Percentiles rank a stretch among this genome's conserved stretches.
phyloP scores from a whole-genome alignment of 2,888 invertebrate genomes.

The Limnephilus rhombicus region DNA sequence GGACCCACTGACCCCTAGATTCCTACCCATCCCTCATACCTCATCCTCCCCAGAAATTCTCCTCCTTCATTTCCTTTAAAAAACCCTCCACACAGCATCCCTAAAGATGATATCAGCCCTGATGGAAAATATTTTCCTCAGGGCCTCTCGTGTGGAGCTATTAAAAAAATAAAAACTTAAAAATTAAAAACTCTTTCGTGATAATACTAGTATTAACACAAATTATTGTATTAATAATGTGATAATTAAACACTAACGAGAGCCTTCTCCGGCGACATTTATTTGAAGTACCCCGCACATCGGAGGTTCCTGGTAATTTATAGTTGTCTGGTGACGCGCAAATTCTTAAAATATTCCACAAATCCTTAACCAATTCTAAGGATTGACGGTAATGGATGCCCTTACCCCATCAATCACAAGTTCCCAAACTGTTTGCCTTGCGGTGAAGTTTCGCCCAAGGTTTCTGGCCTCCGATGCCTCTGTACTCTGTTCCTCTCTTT shows the following conservation, averaged over 20 bases:
- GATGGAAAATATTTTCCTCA: too few relatives aligned
- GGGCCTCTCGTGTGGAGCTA: too few relatives aligned
- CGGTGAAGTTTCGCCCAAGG: not conserved
- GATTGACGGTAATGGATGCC: conserved; percentile 28
- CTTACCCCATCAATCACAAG: conserved; percentile 53
- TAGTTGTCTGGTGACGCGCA: conserved; percentile 4
- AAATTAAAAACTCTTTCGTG: not conserved
- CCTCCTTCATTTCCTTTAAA: too few relatives aligned
- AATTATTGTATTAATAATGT: not conserved
- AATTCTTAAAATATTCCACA: conserved; percentile 19
- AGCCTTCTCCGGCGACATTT: not conserved
- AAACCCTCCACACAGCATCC: too few relatives aligned
- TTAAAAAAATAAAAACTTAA: not conserved
- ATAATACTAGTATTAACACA: not conserved
- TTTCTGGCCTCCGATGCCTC: not conserved
- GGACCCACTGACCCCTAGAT: too few relatives aligned
- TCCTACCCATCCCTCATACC: too few relatives aligned
- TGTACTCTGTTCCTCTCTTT: not conserved
- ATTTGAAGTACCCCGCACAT: not conserved
- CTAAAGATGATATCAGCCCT: too few relatives aligned
- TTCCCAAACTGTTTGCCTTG: not conserved
- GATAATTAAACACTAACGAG: not conserved
- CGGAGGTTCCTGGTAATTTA: not conserved
- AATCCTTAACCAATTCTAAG: conserved; percentile 12
- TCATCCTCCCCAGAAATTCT: too few relatives aligned